Conservation (phyloP, 2,888 invertebrate species). For the Lepetodrilus schrolli region DNA sequence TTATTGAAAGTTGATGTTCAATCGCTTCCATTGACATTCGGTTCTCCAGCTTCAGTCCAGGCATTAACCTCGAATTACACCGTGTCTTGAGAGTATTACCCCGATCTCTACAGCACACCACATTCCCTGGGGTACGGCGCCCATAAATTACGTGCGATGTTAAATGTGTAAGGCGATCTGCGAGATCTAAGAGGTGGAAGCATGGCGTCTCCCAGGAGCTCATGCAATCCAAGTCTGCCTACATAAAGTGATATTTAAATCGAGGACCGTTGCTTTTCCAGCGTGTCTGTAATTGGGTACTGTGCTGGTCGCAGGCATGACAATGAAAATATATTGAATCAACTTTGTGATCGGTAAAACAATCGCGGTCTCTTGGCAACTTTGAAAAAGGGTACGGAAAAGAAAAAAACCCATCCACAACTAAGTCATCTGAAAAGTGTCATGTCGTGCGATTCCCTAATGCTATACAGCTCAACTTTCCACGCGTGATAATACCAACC, state of each 20-base stretch:
- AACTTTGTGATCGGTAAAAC: too few species aligned
- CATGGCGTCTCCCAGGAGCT: not conserved
- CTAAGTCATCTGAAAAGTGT: too few species aligned
- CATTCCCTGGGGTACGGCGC: not conserved
- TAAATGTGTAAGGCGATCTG: constrained; percentile 13
- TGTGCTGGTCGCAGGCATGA: too few species aligned
- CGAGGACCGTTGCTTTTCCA: not conserved
- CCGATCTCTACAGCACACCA: not conserved
- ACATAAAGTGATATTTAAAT: not conserved
- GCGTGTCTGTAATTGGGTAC: not conserved
- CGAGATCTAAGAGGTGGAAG: not conserved
- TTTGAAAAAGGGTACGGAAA: too few species aligned
- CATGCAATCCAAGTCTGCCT: not conserved
- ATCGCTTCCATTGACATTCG: constrained; percentile 20
- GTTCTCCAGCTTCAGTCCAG: not conserved
- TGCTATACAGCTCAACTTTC: too few species aligned
- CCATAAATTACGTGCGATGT: not conserved
- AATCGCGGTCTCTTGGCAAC: too few species aligned
- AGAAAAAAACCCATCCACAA: too few species aligned
- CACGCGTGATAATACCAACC: too few species aligned
- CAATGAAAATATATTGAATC: too few species aligned
- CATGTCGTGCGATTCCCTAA: too few species aligned
- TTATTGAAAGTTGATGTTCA: constrained; percentile 20
- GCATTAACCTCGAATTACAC: constrained; percentile 18
- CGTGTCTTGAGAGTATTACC: constrained; percentile 18